A percentile compares a stretch with the other conserved stretches of the same genome.
phyloP scores from a whole-genome alignment of 2,888 invertebrate species.

The Alviniconcha strummeri region DNA sequence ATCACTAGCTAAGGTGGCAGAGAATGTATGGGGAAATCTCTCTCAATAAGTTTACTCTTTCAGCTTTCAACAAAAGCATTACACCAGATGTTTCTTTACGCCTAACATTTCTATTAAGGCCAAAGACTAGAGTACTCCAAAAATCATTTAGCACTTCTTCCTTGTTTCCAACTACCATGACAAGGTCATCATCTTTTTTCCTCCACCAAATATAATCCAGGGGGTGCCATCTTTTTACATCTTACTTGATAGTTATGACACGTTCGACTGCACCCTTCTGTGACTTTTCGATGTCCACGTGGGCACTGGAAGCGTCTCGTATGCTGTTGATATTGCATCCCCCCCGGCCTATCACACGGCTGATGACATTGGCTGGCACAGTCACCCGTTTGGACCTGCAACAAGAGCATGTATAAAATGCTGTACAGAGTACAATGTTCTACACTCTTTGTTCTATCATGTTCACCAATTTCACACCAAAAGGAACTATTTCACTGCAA shows the following conservation, averaged over 20 bases:
- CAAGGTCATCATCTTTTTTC: too few species aligned
- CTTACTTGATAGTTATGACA: conserved; percentile 93
- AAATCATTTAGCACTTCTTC: too few species aligned
- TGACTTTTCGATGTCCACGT: conserved; percentile 98
- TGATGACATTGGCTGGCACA: conserved; percentile 95
- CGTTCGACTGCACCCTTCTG: conserved; percentile 76
- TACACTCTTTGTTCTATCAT: not conserved
- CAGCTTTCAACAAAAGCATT: too few species aligned
- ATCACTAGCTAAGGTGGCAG: too few species aligned
- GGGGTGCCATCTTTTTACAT: conserved; percentile 37
- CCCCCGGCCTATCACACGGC: conserved; percentile 96
- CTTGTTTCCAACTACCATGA: too few species aligned
- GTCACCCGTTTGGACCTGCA: conserved; percentile 78
- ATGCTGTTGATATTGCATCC: conserved; percentile 99
- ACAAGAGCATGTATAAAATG: conserved; percentile 23
- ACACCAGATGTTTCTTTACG: too few species aligned
- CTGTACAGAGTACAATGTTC: not conserved
- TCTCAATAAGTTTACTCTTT: too few species aligned
- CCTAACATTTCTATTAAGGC: too few species aligned
- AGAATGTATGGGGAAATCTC: too few species aligned
- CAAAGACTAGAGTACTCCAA: too few species aligned
- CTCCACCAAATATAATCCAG: too few species aligned
- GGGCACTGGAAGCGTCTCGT: conserved; percentile 95
- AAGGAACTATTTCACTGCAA: too few species aligned
- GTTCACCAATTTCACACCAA: not conserved